phyloP scores from a whole-genome alignment of 2,797 vertebrate genomes.

The Leptatherina wallacei region DNA sequence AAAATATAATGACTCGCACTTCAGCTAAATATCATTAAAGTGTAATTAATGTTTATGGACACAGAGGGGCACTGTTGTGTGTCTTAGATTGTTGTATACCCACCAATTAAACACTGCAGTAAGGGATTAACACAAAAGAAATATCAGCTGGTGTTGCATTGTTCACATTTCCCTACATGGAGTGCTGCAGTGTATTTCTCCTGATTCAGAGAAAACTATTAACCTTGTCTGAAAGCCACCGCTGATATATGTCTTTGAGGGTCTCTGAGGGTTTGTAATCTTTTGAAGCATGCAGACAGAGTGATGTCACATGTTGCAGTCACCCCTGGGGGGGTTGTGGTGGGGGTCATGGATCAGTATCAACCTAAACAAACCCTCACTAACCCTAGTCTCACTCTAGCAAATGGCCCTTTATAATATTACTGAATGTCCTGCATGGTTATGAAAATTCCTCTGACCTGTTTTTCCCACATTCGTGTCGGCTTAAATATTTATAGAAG shows the following conservation, averaged over 20 bases:
- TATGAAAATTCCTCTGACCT: constrained; percentile 28
- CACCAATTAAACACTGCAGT: constrained; percentile 2
- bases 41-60: constrained; percentile 35
- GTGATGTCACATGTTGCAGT: constrained; percentile 71
- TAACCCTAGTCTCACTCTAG: constrained; percentile 42
- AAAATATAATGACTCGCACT: neutral
- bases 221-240: constrained; percentile 32
- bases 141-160: neutral
- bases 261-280: constrained; percentile 61
- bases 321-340: constrained; percentile 49
- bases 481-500: constrained; percentile 18
- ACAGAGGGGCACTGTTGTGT: constrained; percentile 57
- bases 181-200: constrained; percentile 11
- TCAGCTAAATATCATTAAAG: neutral
- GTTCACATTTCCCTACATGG: constrained; percentile 12
- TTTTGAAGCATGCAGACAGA: constrained; percentile 64
- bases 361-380: constrained; percentile 65
- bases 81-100: neutral
- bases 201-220: constrained; percentile 10
- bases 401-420: constrained; percentile 7
- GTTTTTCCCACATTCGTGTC: constrained; percentile 5
- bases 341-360: constrained; percentile 53
- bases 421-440: constrained; percentile 10
- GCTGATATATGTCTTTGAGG: constrained; percentile 60
- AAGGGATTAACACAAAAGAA: constrained; percentile 6